Base-by-base conservation (phyloP, 1,140 invertebrate genomes). In the Drosophila kikkawai region DNA sequence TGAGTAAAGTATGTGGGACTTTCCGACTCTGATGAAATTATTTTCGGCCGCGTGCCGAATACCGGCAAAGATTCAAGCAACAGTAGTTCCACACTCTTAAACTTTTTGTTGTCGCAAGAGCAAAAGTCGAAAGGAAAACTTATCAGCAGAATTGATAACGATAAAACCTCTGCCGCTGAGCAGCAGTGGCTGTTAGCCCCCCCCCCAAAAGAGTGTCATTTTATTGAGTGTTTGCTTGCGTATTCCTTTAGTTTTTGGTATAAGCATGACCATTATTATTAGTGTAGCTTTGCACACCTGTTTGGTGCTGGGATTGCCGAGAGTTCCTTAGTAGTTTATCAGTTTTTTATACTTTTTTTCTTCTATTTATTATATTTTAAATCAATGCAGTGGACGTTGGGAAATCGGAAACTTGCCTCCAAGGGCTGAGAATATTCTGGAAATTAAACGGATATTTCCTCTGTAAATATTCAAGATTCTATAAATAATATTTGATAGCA, bases 21-120 rank as follows among this genome's bases (percentile, higher is more conserved):
- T 70, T 55, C 67, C 48, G 29, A 3, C 63, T 69, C 64, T 70
- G 67, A 32, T 70, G 67, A 70, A 70, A 70, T 70, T 70, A 47
- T 32, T 67, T 26, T 37, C 8, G 4, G 36, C 32, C 58, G 32
- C 32, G 29, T 65, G 61, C 37, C 55, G 5, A 26, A 7, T 11
- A 39, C 53, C 13, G 15, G 12, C 42, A 47, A 34, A 41, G 48
- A 37, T 39, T 13, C 22, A 12, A 7, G 13, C 32, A 34, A 9
- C 9, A 37, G 17, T 22, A 7, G 51, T 55, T 2, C 17, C 17
- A 12, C 26, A 37, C 67, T 70, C 67, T 70, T 70, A 37, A 34
- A n/a, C 39, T 5, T 39, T 69, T 68, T 68, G 67, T 70, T 70
- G 64, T 39, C 48, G 5, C 39, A 70, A 70, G 67, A 70, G 67